phyloP scores from a whole-genome alignment of 2,888 invertebrate genomes.

The Acronicta psi region DNA sequence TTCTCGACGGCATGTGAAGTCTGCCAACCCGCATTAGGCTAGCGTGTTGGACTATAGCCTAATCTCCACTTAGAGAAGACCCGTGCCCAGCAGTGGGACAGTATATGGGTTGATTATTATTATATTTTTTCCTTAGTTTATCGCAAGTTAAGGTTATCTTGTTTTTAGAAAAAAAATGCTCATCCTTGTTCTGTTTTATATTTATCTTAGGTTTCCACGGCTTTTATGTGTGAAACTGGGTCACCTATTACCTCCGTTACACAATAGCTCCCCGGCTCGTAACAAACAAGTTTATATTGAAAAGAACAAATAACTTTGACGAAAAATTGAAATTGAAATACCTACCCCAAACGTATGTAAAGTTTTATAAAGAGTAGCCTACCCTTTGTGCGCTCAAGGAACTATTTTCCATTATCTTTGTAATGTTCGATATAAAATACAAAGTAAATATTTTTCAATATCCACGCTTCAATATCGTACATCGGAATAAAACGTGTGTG shows the following conservation, averaged over 20 bases:
- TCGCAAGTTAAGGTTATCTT: constrained; percentile 23
- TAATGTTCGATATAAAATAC: constrained; percentile 45
- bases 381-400: constrained; percentile 28
- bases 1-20: no score
- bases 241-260: constrained; percentile 28
- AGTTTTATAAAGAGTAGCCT: constrained; percentile 39
- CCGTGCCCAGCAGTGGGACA: no score
- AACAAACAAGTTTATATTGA: constrained; percentile 50
- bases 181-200: constrained; percentile 40
- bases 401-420: constrained; percentile 51
- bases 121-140: constrained; percentile 28
- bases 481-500: constrained; percentile 37
- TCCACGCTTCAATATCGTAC: constrained; percentile 29
- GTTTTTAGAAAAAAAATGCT: constrained; percentile 34
- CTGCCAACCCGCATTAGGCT: no score
- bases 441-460: constrained; percentile 56
- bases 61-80: no score
- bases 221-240: constrained; percentile 44
- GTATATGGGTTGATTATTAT: no score
- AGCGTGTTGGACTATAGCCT: no score
- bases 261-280: constrained; percentile 30
- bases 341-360: constrained; percentile 22
- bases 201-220: constrained; percentile 29
- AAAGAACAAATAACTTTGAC: constrained; percentile 43
- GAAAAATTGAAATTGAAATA: constrained; percentile 45